Evolutionary conservation across 2,113 vertebrate genomes (phyloP), one percentile per base, ranked within the genome.

Genomic region (Cyprinodon tularosa): DNA sequence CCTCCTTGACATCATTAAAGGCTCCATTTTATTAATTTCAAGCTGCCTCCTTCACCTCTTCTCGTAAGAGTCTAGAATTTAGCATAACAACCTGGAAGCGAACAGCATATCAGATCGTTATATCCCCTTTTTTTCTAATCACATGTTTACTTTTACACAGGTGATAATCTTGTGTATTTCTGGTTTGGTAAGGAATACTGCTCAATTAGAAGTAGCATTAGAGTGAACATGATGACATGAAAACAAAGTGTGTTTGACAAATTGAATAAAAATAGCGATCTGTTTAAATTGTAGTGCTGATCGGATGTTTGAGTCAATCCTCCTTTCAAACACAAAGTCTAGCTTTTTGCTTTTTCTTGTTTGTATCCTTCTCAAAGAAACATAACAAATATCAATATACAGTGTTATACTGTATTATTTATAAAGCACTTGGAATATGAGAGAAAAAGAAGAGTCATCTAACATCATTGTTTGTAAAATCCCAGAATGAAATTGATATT

Each of bases 1-100:
- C 68, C 73, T 76, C 62, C 45, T 12, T 63, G 68, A 82, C 78
- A 78, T 22, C 22, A 22, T 72, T 74, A 82, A 81, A 82, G 82
- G 61, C 63, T 71, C 40, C 73, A 20, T 69, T 29, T 61, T 76
- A 59, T 64, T 60, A 65, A 36, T 77, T 53, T 87, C 71, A 78
- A 62, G 60, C 69, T 71, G 22, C 69, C 69, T 60, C 66, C 66
- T 69, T 17, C 66, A 40, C 45, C 48, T 78, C 76, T 68, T 60
- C 6, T 12, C 69, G 83, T 68, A 48, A 66, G 66, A 84, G 78
- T 78, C 61, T 77, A 72, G 80, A 64, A 71, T 77, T 75, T 47
- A 71, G 59, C 47, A 5, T 48, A 67, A 68, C 20, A 65, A 76
- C 62, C 45, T 74, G 66, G 45, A 40, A 39, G 70, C 48, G 17